A percentile compares a stretch with the other conserved stretches of the same genome.
phyloP scores from a whole-genome alignment of 2,888 invertebrate genomes.

The Stenchaetothrips biformis region DNA sequence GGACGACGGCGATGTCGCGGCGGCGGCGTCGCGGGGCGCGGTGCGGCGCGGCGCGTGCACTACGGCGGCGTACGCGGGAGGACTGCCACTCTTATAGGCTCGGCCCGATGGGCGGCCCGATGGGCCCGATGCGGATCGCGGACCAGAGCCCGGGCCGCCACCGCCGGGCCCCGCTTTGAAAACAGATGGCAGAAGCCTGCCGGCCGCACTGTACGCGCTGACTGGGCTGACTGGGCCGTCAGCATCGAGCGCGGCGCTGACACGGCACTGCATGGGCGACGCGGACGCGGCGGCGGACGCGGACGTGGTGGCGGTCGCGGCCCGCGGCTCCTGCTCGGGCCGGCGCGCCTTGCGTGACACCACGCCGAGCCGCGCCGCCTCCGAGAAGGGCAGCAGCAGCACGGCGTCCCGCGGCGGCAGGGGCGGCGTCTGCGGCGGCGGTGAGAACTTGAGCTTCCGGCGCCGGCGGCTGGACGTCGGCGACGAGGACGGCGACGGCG shows the following conservation, averaged over 20 bases:
- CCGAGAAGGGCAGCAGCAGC: slow-evolving; percentile 5
- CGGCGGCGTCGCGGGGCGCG: background rate
- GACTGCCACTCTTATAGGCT: slow-evolving; percentile 41
- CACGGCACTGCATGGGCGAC: background rate
- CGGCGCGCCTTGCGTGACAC: background rate
- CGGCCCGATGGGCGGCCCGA: slow-evolving; percentile 44
- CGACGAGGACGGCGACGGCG: slow-evolving; percentile 21
- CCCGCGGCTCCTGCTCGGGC: background rate
- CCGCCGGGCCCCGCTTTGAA: slow-evolving; percentile 33
- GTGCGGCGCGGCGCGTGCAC: slow-evolving; percentile 37
- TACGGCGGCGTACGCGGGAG: slow-evolving; percentile 30
- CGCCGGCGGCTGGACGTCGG: background rate
- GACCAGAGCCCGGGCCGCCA: slow-evolving; percentile 40
- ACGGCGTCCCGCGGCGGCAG: background rate
- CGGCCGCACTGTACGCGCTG: background rate
- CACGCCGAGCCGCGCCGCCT: slow-evolving; percentile 2
- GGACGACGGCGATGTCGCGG: background rate
- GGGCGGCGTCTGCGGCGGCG: slow-evolving; percentile 21
- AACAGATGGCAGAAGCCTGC: slow-evolving; percentile 1
- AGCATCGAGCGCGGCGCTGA: background rate
- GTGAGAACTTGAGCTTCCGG: slow-evolving; percentile 17
- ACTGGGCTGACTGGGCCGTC: background rate
- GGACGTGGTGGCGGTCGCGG: background rate
- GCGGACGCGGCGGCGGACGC: background rate
- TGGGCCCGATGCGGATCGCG: slow-evolving; percentile 37